Conservation (phyloP, 2,113 vertebrate genomes). For the Eulemur rufifrons region DNA sequence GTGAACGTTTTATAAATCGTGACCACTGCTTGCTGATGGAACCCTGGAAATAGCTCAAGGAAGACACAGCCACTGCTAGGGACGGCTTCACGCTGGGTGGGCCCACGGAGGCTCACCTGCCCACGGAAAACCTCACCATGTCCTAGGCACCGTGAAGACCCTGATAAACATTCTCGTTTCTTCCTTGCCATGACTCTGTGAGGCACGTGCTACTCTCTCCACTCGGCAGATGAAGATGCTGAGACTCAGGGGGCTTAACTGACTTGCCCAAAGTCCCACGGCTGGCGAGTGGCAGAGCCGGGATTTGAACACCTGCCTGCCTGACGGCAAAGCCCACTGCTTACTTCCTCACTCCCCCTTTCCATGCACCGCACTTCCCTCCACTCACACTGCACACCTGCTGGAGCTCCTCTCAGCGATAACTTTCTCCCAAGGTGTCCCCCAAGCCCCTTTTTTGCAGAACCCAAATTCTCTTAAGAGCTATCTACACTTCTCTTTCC, state of each 20-base stretch:
- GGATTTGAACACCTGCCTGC: neutral
- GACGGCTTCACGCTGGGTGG: neutral
- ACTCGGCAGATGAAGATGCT: neutral
- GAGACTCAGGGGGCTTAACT: neutral
- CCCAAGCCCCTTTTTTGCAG: neutral
- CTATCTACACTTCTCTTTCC: neutral
- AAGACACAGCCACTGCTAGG: neutral
- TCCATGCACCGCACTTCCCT: neutral
- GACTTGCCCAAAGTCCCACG: neutral
- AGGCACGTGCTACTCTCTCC: neutral
- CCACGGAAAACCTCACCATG: neutral
- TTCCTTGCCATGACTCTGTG: neutral
- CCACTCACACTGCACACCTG: neutral
- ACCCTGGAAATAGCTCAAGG: neutral
- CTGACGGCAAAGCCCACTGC: neutral
- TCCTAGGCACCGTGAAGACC: neutral
- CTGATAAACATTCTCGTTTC: accelerated
- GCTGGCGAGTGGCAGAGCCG: neutral
- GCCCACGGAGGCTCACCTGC: neutral
- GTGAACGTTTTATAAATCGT: constrained; percentile 27
- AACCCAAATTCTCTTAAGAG: neutral
- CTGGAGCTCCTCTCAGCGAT: neutral
- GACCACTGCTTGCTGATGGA: neutral
- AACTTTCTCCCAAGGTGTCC: neutral
- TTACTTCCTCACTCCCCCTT: neutral